Base-by-base conservation (phyloP, 1,140 invertebrate genomes). In the Apocrypta bakeri region DNA sequence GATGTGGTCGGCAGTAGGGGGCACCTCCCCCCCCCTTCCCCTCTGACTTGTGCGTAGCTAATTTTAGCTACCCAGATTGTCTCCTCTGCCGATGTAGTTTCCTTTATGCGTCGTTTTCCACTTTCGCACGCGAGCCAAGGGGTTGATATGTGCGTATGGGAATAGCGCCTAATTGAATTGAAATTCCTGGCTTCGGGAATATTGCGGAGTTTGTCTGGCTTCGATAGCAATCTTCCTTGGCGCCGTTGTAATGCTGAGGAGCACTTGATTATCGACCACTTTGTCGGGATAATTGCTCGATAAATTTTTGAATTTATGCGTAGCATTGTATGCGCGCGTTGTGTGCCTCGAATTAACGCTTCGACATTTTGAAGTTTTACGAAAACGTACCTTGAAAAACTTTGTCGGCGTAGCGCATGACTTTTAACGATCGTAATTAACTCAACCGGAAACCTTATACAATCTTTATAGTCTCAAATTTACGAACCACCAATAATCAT, bases 161-260 rank as follows among this genome's bases (percentile, higher is more conserved):
- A 25, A 48, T 48, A 1, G n/a, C 14, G 69, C 29, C 31, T 71
- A 71, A 71, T 71, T 71, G 31, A 37, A 71, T 71, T 71, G 37
- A 71, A 29, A 71, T 71, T 71, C 69, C 69, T 31, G 33, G 21
- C 21, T 31, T 71, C 27, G 31, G 14, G 69, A 17, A 21, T 14
- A n/a, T 12, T 21, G 21, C 6, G 1, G 63, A 1, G 48, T 56
- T 56, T n/a, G 48, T 56, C 63, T 29, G 63, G 11, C 2, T 66
- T 14, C 63, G 63, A 66, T 66, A 66, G 63, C 24, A 66, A 66
- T 66, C 63, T 66, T 29, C 48, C 48, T 17, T 56, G 48, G 48
- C 48, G 48, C 48, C 48, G 48, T n/a, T 56, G 21, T 7, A 56
- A 56, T 17, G 48, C 21, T 21, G 17, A 27, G 1, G 63, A 29